These are phyloP conservation scores for pig (Sus scrofa) DNA, from an alignment of 2,113 vertebrate species.

Conservation along the genomic window T2T-Sscrofa CM000826.6:129803501-129804000, in stretches of 20 bases:
- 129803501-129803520: background rate
- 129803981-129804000: background rate
- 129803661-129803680: background rate
- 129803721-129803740: background rate
- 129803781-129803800: background rate
- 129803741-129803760: background rate
- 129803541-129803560: background rate
- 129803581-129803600: background rate
- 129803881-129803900: background rate
- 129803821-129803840: background rate
- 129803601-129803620: background rate
- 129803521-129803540: background rate
- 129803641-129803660: background rate
- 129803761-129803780: background rate
- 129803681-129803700: background rate
- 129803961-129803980: background rate
- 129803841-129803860: background rate
- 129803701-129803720: conserved; percentile 20
- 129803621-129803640: background rate
- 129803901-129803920: background rate
- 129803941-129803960: background rate
- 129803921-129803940: background rate
- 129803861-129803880: background rate
- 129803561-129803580: background rate
- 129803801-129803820: background rate